Conservation (phyloP, 2,113 vertebrate genomes). For the Dasyprocta punctata region DNA sequence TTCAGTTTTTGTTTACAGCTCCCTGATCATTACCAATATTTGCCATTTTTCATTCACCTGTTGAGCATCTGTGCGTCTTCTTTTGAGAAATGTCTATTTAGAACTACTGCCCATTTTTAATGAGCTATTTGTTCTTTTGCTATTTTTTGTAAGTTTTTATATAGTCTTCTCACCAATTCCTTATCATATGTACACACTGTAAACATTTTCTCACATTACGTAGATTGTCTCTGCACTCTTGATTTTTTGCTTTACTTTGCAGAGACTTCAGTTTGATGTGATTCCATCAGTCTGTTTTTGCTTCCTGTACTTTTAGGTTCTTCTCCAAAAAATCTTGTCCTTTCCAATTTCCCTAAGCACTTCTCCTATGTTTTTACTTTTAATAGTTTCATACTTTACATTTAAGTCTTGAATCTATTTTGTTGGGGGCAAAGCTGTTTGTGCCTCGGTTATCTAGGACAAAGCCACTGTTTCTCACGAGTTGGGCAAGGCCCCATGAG, state of each 20-base stretch:
- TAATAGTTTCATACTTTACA: not conserved
- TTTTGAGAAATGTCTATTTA: not conserved
- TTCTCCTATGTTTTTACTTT: not conserved
- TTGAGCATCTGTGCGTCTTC: not conserved
- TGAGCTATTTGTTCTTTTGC: not conserved
- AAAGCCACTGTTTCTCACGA: not conserved
- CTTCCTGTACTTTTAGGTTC: too few species aligned
- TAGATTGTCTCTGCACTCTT: not conserved
- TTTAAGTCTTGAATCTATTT: not conserved
- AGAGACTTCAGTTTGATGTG: not conserved
- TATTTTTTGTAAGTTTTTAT: not conserved
- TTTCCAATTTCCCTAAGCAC: not conserved
- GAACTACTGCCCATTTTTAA: not conserved
- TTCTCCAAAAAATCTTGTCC: not conserved
- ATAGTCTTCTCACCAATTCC: too few species aligned
- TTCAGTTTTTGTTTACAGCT: not conserved
- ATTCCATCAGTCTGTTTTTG: not conserved
- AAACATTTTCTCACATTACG: not conserved
- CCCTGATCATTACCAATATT: not conserved
- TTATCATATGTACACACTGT: not conserved
- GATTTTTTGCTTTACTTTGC: not conserved
- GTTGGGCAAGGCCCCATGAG: not conserved
- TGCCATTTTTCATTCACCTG: not conserved
- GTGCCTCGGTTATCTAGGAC: not conserved
- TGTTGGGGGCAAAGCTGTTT: not conserved